Percentiles rank a stretch among this genome's conserved stretches.
These are phyloP conservation scores for Scarus forsteni DNA, from an alignment of 2,797 vertebrate genomes.

Conservation along the genomic window DNA sequence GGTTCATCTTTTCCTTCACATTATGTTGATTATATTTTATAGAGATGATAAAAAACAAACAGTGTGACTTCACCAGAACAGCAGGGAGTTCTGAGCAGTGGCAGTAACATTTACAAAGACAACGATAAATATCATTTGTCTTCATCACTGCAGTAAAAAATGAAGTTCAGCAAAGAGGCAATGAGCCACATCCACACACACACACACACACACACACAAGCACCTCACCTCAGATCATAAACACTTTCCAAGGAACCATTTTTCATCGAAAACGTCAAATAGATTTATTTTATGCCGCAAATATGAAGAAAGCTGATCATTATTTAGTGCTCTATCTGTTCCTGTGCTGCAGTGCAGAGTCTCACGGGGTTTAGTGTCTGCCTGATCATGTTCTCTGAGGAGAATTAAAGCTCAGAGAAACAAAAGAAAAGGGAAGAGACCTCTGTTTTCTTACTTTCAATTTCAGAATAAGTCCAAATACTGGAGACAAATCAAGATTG, in stretches of 20 bases:
- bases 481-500: too few relatives aligned
- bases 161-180: slow-evolving; percentile 29
- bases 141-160: slow-evolving; percentile 44
- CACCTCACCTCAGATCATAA: slow-evolving; percentile 33
- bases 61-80: slow-evolving; percentile 2
- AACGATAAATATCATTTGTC: slow-evolving; percentile 34
- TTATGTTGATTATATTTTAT: slow-evolving; percentile 16
- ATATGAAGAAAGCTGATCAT: slow-evolving; percentile 57
- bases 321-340: slow-evolving; percentile 32
- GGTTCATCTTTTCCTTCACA: slow-evolving; percentile 27
- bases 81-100: slow-evolving; percentile 25
- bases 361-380: too few relatives aligned
- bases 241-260: slow-evolving; percentile 26
- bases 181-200: slow-evolving; percentile 32
- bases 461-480: too few relatives aligned
- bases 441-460: too few relatives aligned
- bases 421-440: too few relatives aligned
- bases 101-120: slow-evolving; percentile 30
- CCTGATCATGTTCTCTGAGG: too few relatives aligned
- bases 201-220: slow-evolving; percentile 21
- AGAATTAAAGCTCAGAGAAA: too few relatives aligned
- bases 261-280: slow-evolving; percentile 32
- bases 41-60: slow-evolving; percentile 23
- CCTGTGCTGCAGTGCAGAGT: slow-evolving; percentile 24
- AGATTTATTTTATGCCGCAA: slow-evolving; percentile 59